These are phyloP conservation scores for Orestias chungarensis DNA, from an alignment of 2,797 vertebrate genomes.

Conservation along the genomic window DNA sequence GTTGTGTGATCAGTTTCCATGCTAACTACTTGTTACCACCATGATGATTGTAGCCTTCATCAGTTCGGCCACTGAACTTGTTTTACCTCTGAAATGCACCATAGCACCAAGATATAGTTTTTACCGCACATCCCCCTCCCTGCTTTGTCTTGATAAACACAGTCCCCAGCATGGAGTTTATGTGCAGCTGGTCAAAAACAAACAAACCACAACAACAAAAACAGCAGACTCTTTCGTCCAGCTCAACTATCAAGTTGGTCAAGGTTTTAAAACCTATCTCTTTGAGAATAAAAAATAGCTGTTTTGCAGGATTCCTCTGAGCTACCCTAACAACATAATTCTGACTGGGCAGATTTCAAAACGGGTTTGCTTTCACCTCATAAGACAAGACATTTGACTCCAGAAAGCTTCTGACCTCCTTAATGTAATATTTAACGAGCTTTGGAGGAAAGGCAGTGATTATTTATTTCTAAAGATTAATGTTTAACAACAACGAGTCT, in stretches of 20 bases:
- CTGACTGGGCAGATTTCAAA: not conserved
- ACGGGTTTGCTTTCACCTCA: not conserved
- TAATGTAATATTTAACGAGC: slow-evolving; percentile 8
- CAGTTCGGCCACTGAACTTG: not conserved
- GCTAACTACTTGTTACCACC: not conserved
- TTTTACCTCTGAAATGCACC: not conserved
- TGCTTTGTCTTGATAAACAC: not conserved
- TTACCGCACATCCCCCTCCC: not conserved
- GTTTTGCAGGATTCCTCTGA: not conserved
- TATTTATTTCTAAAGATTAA: slow-evolving; percentile 5
- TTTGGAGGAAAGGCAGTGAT: not conserved
- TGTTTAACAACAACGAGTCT: not conserved
- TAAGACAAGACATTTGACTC: not conserved
- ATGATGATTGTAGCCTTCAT: not conserved
- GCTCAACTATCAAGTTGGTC: no score
- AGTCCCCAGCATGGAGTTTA: not conserved
- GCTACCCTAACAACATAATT: not conserved
- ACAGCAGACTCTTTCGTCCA: not conserved
- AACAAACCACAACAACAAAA: no score
- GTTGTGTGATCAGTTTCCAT: not conserved
- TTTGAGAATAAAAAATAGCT: not conserved
- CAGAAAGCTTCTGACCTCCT: not conserved
- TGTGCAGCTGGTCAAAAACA: not conserved
- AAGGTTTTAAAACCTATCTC: no score
- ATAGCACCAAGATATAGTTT: not conserved